Conservation (phyloP, 2,113 vertebrate genomes). For the Pao palembangensis region DNA sequence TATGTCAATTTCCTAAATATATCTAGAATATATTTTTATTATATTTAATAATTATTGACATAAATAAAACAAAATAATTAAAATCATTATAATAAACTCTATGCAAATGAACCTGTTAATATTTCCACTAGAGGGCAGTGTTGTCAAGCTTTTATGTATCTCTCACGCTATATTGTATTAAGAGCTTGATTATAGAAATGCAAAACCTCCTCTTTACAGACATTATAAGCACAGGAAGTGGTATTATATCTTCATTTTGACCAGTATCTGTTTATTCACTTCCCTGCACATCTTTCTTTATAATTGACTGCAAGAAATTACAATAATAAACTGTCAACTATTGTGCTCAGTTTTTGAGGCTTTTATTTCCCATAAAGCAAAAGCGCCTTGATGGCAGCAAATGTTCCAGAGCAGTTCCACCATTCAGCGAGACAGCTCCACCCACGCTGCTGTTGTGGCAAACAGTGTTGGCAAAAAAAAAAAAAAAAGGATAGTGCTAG, state of each 20-base stretch:
- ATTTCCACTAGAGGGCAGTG: slow-evolving; percentile 61
- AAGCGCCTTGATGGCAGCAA: slow-evolving; percentile 55
- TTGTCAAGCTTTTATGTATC: slow-evolving; percentile 17
- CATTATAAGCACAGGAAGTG: background rate
- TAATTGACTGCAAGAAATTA: slow-evolving; percentile 10
- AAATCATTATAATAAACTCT: too few species aligned
- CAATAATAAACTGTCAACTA: slow-evolving; percentile 44
- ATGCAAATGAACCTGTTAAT: too few species aligned
- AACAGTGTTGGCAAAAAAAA: slow-evolving; percentile 21
- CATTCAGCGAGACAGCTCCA: slow-evolving; percentile 45
- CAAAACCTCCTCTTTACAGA: background rate
- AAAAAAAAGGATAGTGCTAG: slow-evolving; percentile 6
- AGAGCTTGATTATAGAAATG: background rate
- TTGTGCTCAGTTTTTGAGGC: slow-evolving; percentile 59
- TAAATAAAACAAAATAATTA: too few species aligned
- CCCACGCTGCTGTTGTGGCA: slow-evolving; percentile 44
- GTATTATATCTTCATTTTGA: background rate
- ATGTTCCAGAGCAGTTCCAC: slow-evolving; percentile 44
- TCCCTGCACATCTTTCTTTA: slow-evolving; percentile 6
- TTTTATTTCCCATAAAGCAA: slow-evolving; percentile 60
- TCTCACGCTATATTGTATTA: background rate
- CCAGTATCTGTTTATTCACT: background rate
- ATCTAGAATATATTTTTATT: too few species aligned
- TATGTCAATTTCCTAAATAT: too few species aligned
- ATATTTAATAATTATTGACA: too few species aligned